Conservation (phyloP, 1,140 invertebrate genomes). For the Platorchestia sp. region DNA sequence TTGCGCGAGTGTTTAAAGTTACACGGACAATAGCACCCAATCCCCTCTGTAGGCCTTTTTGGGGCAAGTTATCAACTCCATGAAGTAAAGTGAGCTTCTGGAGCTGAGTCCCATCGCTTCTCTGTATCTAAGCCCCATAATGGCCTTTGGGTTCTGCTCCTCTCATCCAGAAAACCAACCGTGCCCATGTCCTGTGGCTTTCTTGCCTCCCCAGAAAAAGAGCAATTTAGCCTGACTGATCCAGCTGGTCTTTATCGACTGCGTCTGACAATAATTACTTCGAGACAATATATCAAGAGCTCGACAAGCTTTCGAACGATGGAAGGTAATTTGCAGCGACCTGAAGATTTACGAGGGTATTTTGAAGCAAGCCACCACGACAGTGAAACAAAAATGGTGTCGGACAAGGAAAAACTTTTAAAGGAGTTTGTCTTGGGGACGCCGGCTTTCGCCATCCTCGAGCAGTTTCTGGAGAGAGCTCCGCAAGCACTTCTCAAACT, state of each 20-base stretch:
- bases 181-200: slow-evolving; percentile 23
- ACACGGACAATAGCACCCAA: slow-evolving; percentile 28
- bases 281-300: slow-evolving; percentile 51
- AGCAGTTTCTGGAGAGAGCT: neutral
- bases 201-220: neutral
- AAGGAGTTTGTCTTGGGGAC: slow-evolving; percentile 33
- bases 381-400: slow-evolving; percentile 30
- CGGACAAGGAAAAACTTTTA: slow-evolving; percentile 49
- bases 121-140: slow-evolving; percentile 51
- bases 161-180: slow-evolving; percentile 49
- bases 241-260: slow-evolving; percentile 54
- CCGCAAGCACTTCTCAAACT: slow-evolving; percentile 34
- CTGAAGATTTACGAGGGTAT: slow-evolving; percentile 53
- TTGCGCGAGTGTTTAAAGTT: slow-evolving; percentile 26
- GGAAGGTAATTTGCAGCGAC: slow-evolving; percentile 52
- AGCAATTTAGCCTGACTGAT: slow-evolving; percentile 54
- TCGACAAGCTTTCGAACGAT: slow-evolving; percentile 54
- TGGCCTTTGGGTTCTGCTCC: slow-evolving; percentile 42
- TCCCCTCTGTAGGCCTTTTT: slow-evolving; percentile 41
- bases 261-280: slow-evolving; percentile 47
- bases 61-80: slow-evolving; percentile 42
- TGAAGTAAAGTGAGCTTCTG: slow-evolving; percentile 44
- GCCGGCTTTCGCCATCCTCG: slow-evolving; percentile 14
- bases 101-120: slow-evolving; percentile 48
- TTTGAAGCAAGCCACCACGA: slow-evolving; percentile 48